phyloP scores from a whole-genome alignment of 2,797 vertebrate species.

The Tangara arthus region DNA sequence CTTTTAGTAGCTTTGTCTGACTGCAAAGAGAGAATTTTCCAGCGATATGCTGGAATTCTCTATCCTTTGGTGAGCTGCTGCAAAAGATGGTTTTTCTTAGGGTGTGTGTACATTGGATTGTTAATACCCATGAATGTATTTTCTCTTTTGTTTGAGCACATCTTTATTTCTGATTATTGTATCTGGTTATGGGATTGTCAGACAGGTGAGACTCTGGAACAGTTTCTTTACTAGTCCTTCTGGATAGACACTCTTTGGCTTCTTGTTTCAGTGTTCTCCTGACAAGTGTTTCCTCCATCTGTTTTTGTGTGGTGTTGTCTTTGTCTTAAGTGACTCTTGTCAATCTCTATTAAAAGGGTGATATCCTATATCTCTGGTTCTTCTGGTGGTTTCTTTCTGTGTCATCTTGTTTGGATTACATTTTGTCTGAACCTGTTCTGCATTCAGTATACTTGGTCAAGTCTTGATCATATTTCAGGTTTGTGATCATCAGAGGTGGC shows the following conservation, averaged over 20 bases:
- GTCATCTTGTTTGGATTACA: not conserved
- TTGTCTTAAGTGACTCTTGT: not conserved
- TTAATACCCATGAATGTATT: not conserved
- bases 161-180: not conserved
- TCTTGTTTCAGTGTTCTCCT: not conserved
- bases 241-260: not conserved
- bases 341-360: not conserved
- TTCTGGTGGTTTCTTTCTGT: not conserved
- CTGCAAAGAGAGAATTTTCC: not conserved
- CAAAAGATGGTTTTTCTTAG: not conserved
- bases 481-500: not conserved
- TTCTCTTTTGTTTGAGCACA: not conserved
- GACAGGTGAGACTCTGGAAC: not conserved
- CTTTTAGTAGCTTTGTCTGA: not conserved
- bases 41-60: not conserved
- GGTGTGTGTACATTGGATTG: not conserved
- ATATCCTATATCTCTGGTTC: not conserved
- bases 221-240: not conserved
- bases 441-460: not conserved
- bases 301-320: not conserved
- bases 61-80: not conserved
- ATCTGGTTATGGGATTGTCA: not conserved
- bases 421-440: not conserved
- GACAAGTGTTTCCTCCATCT: not conserved
- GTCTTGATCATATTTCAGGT: not conserved